Conservation (phyloP, 2,113 vertebrate genomes). For the Athene noctua region DNA sequence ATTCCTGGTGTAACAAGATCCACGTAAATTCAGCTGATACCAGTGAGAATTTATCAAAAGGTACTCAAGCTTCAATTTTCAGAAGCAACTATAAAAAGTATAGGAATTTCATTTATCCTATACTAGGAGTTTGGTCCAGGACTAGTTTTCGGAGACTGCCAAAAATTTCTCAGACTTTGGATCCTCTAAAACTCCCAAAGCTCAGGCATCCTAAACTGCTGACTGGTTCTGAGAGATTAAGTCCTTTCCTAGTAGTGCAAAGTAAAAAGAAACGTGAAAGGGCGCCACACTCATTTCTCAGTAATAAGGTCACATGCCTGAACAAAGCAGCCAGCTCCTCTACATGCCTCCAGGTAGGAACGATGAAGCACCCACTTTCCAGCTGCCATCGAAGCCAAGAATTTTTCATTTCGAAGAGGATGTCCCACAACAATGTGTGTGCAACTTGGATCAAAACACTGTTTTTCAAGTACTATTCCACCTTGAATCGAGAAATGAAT, state of each 20-base stretch:
- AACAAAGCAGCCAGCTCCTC: conserved; percentile 81
- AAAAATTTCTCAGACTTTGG: background rate
- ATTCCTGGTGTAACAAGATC: background rate
- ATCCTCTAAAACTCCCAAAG: background rate
- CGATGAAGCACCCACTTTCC: conserved; percentile 98
- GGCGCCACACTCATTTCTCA: background rate
- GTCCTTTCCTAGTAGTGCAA: background rate
- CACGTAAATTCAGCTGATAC: background rate
- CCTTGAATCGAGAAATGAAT: conserved; percentile 71
- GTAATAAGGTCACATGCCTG: conserved; percentile 67
- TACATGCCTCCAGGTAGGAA: conserved; percentile 92
- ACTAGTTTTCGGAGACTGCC: background rate
- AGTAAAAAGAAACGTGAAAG: background rate
- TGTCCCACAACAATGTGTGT: conserved; percentile 95
- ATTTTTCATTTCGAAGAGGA: conserved; percentile 96
- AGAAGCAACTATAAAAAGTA: background rate
- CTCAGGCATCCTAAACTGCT: background rate
- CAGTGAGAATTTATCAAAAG: background rate
- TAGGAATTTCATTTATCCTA: background rate
- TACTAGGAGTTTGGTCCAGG: background rate
- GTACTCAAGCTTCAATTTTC: background rate
- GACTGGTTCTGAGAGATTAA: background rate
- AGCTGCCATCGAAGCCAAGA: conserved; percentile 92
- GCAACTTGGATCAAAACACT: conserved; percentile 92
- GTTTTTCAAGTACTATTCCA: conserved; percentile 89